Evolutionary conservation across 2,888 invertebrate genomes (phyloP).

Genomic region (Oligia latruncula): DNA sequence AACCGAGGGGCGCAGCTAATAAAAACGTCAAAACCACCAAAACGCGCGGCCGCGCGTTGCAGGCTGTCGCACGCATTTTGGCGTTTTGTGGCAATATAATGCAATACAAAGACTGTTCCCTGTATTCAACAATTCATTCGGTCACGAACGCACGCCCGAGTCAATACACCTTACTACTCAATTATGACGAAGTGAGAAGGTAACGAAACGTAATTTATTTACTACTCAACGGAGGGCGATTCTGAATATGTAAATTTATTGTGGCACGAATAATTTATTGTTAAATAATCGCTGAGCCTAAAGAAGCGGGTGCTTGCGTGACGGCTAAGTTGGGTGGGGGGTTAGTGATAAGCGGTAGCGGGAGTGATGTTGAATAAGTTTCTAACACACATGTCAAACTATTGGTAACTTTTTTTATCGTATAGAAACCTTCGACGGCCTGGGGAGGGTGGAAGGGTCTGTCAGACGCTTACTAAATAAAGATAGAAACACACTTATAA

Average conservation of each 20-base stretch:
- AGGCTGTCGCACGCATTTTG: no score
- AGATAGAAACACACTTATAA: no score
- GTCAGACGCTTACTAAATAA: no score
- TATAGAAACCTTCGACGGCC: neutral
- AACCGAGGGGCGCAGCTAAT: neutral
- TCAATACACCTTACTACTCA: slow-evolving; percentile 74
- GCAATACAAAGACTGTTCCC: slow-evolving; percentile 6
- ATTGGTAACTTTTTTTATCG: neutral
- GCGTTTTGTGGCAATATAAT: neutral
- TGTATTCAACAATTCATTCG: slow-evolving; percentile 2
- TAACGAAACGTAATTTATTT: slow-evolving; percentile 87
- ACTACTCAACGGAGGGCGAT: slow-evolving; percentile 83
- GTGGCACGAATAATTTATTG: slow-evolving; percentile 84
- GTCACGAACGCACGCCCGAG: slow-evolving; percentile 54
- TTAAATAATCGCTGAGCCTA: slow-evolving; percentile 85
- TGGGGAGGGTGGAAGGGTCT: neutral
- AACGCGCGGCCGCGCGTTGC: no score
- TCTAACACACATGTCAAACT: neutral
- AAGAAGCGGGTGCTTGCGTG: slow-evolving; percentile 85
- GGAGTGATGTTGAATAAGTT: neutral
- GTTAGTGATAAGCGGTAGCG: slow-evolving; percentile 40
- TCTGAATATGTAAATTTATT: slow-evolving; percentile 85
- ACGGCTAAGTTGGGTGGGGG: slow-evolving; percentile 55
- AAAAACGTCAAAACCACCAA: no score
- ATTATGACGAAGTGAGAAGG: slow-evolving; percentile 84